Evolutionary conservation across 2,797 vertebrate species (phyloP).

Genomic region (Hoplostethus mediterraneus): DNA sequence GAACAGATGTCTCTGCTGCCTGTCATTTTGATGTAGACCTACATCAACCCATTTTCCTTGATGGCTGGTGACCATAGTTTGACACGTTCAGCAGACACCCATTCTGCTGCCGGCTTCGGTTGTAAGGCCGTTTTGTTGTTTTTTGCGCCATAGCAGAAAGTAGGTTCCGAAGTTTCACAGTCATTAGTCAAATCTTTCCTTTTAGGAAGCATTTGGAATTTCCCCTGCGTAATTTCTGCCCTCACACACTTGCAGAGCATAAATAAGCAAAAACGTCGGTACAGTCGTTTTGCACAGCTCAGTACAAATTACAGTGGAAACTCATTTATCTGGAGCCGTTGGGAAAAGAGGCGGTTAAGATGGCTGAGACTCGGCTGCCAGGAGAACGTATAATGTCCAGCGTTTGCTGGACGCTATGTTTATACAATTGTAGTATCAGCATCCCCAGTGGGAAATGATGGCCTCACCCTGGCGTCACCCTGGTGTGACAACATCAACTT

Average conservation of each 20-base stretch:
- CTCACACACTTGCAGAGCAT: conserved; percentile 50
- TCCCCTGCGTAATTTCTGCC: conserved; percentile 56
- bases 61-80: conserved; percentile 53
- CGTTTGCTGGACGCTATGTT: conserved; percentile 38
- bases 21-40: conserved; percentile 55
- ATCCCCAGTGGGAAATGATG: not conserved
- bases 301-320: conserved; percentile 68
- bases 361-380: conserved; percentile 42
- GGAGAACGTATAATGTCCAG: conserved; percentile 6
- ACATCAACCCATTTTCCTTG: conserved; percentile 52
- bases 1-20: conserved; percentile 63
- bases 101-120: not conserved
- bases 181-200: conserved; percentile 52
- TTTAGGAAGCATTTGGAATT: conserved; percentile 64
- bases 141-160: conserved; percentile 34
- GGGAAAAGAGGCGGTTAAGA: conserved; percentile 66
- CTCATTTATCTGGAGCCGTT: conserved; percentile 68
- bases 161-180: conserved; percentile 56
- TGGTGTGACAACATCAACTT: not conserved
- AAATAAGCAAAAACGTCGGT: conserved; percentile 66
- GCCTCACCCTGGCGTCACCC: not conserved
- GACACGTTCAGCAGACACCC: conserved; percentile 43
- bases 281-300: conserved; percentile 71
- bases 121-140: not conserved
- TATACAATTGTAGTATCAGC: conserved; percentile 10